Conservation (phyloP, 2,888 invertebrate species). For the Latheticus oryzae region DNA sequence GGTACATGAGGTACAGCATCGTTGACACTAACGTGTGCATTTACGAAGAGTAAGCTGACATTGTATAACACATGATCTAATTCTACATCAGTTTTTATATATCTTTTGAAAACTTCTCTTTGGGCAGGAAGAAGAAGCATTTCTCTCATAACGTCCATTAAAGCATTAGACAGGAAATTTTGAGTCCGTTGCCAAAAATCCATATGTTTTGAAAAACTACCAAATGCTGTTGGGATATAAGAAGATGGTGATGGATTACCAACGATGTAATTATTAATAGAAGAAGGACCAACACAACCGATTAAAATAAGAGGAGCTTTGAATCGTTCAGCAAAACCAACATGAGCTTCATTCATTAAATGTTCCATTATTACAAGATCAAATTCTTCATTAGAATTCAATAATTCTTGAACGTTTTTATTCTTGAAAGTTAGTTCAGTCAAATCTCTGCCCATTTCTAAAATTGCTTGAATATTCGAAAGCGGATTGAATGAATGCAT, state of each 20-base stretch:
- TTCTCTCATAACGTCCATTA: conserved; percentile 47
- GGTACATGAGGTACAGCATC: conserved; percentile 67
- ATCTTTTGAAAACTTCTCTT: conserved; percentile 48
- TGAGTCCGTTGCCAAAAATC: conserved; percentile 68
- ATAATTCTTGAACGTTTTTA: conserved; percentile 47
- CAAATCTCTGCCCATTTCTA: background rate
- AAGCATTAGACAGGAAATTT: conserved; percentile 64
- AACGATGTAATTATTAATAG: conserved; percentile 50
- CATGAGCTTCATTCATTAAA: conserved; percentile 51
- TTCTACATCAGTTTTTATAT: conserved; percentile 50
- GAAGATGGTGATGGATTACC: conserved; percentile 52
- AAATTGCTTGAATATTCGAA: background rate
- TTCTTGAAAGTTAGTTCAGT: conserved; percentile 43
- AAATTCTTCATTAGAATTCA: conserved; percentile 48
- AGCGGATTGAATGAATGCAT: background rate
- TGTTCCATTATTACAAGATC: conserved; percentile 54
- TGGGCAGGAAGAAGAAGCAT: conserved; percentile 44
- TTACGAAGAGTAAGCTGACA: conserved; percentile 54
- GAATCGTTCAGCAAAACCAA: conserved; percentile 48
- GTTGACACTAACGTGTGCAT: conserved; percentile 67
- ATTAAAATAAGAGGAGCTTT: conserved; percentile 50
- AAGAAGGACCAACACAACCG: conserved; percentile 43
- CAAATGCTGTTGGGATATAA: conserved; percentile 36
- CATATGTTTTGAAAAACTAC: conserved; percentile 54
- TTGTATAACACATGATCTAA: conserved; percentile 52